phyloP scores from a whole-genome alignment of 2,113 vertebrate species.

The Rhinichthys klamathensis region DNA sequence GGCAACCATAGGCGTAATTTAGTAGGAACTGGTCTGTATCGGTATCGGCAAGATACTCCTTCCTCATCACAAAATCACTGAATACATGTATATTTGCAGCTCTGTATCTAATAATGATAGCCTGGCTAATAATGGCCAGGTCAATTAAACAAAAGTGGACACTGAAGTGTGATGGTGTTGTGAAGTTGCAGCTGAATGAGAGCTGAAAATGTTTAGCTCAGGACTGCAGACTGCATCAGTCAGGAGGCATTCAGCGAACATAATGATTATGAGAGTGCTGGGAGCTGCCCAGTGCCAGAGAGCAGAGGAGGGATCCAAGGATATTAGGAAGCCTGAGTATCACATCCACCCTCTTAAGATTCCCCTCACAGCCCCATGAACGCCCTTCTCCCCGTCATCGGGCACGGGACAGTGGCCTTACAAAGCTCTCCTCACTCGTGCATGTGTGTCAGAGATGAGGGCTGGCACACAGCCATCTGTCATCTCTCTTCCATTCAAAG shows the following conservation, averaged over 20 bases:
- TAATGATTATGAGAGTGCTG: constrained; percentile 41
- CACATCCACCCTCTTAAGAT: constrained; percentile 72
- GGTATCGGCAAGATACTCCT: not conserved
- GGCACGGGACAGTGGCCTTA: constrained; percentile 13
- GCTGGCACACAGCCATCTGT: constrained; percentile 55
- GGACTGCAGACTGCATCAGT: not conserved
- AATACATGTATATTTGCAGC: not conserved
- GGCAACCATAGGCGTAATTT: not conserved
- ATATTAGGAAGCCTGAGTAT: constrained; percentile 71
- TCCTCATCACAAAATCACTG: not conserved
- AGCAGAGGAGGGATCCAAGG: constrained; percentile 62
- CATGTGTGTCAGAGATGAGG: not conserved
- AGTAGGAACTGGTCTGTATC: not conserved
- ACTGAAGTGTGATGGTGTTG: not conserved
- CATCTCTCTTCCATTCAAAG: constrained; percentile 65
- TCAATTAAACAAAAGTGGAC: not conserved
- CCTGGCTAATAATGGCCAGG: not conserved
- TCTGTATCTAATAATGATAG: not conserved
- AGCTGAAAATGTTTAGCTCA: not conserved
- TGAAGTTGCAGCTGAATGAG: not conserved
- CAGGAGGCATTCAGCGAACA: constrained; percentile 5
- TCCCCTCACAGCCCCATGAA: constrained; percentile 65
- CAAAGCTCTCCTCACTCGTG: constrained; percentile 36
- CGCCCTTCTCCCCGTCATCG: constrained; percentile 50
- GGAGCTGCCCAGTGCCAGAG: constrained; percentile 50